Percentiles rank a stretch among this genome's conserved stretches.
Conservation (phyloP, 1,140 invertebrate genomes). For the Solen grandis region DNA sequence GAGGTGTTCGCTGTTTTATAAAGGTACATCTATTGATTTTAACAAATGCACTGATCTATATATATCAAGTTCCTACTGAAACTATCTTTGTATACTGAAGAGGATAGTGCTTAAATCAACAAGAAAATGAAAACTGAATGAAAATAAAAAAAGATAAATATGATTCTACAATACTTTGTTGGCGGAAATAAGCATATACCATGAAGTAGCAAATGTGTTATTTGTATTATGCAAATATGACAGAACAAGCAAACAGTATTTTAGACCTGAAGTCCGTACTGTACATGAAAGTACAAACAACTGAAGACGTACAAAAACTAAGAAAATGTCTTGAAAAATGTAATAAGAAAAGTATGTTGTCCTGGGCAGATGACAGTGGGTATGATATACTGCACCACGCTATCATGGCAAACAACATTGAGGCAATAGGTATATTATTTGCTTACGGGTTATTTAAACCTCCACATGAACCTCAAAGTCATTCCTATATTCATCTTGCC, state of each 20-base stretch:
- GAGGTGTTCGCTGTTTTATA: too few relatives aligned
- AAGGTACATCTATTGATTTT: too few relatives aligned
- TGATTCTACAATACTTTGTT: too few relatives aligned
- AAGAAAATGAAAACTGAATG: too few relatives aligned
- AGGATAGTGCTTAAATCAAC: too few relatives aligned
- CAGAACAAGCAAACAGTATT: background rate
- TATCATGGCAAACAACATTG: conserved; percentile 70
- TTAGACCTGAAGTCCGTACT: conserved; percentile 8
- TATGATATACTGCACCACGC: conserved; percentile 72
- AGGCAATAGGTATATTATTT: conserved; percentile 67
- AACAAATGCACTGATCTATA: too few relatives aligned
- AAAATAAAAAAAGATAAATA: too few relatives aligned
- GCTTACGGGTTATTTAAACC: conserved; percentile 70
- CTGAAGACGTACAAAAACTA: conserved; percentile 51
- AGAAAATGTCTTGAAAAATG: conserved; percentile 51
- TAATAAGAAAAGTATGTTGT: conserved; percentile 18
- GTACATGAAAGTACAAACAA: conserved; percentile 18
- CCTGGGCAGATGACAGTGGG: conserved; percentile 62
- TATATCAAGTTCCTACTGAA: too few relatives aligned
- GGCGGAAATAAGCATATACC: too few relatives aligned
- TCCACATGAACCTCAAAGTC: conserved; percentile 64
- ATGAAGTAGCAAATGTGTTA: too few relatives aligned
- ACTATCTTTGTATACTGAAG: too few relatives aligned
- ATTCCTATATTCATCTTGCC: conserved; percentile 70
- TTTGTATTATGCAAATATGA: too few relatives aligned